Evolutionary conservation across 2,113 vertebrate species (phyloP), one percentile per base, ranked within the genome.

Genomic region (Microtus oregoni): DNA sequence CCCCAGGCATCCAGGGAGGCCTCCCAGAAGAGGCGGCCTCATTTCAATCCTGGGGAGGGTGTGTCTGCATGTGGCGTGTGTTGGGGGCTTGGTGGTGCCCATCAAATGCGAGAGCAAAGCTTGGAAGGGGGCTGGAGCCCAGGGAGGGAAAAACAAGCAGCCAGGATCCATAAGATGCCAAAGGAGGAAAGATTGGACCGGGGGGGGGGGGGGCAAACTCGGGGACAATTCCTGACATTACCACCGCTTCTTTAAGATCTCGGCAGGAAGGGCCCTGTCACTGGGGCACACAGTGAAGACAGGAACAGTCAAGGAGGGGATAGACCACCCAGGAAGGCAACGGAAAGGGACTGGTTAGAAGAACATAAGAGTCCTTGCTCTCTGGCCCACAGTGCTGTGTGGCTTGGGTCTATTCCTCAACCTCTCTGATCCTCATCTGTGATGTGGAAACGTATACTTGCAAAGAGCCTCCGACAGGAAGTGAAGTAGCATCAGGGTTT

Each of bases 21-120:
- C 96, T 90, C 92, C 85, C 30, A 14, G 81, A 97, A 92, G 92
- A 86, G 76, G 79, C 4, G 6, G 83, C 75, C 28, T 86, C 79
- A 17, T 82, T 22, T 32, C 50, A 61, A 65, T 30, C 58, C 38
- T 19, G 28, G 1, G 3, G 19, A 76, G 50, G 50, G 22, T 82
- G 26, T 63, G 10, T 7, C 81, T 67, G 12, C 63, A 15, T 72
- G 61, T 19, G 32, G 32, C 9, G n/a, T n/a, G 41, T 41, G 52
- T 32, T 41, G n/a, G 47, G 44, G 50, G n/a, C 19, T 26, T n/a
- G 41, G 19, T 63, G 65, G 50, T 13, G 32, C 52, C 82, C 47
- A 76, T 41, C 38, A 17, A 6, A 70, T 6, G 22, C 75, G 52
- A 63, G 26, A 81, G 68, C 30, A 87, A 41, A 91, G 20, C 30